phyloP scores from a whole-genome alignment of 2,113 vertebrate species.

The Daboia siamensis region DNA sequence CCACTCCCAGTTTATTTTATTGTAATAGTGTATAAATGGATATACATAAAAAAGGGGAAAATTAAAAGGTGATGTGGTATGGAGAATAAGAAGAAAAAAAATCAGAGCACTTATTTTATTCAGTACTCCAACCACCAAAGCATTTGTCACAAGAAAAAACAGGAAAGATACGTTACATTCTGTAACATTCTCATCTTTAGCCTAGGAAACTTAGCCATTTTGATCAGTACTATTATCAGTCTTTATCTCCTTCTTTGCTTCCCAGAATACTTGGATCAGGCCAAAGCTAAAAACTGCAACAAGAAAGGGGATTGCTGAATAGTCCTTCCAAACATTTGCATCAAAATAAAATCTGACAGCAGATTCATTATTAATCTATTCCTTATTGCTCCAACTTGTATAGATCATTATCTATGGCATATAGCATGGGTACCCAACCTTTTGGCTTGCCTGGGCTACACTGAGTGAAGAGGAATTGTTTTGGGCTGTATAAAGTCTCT shows the following conservation, averaged over 20 bases:
- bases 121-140: not conserved
- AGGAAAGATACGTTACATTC: not conserved
- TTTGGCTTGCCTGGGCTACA: not conserved
- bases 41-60: not conserved
- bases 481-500: not conserved
- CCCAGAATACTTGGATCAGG: not conserved
- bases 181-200: not conserved
- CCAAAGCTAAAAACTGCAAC: not conserved
- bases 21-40: constrained; percentile 39
- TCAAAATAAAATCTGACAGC: not conserved
- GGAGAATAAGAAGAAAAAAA: not conserved
- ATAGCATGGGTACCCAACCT: not conserved
- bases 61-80: not conserved
- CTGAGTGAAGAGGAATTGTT: not conserved
- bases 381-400: not conserved
- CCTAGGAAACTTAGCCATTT: not conserved
- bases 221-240: not conserved
- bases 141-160: not conserved
- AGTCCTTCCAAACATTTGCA: not conserved
- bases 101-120: not conserved
- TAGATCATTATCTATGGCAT: not conserved
- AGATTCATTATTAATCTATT: not conserved
- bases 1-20: constrained; percentile 1
- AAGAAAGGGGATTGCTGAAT: not conserved
- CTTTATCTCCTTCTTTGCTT: not conserved